These are phyloP conservation scores for Eudemis profundana DNA, from an alignment of 2,888 invertebrate genomes.

Conservation along the genomic window DNA sequence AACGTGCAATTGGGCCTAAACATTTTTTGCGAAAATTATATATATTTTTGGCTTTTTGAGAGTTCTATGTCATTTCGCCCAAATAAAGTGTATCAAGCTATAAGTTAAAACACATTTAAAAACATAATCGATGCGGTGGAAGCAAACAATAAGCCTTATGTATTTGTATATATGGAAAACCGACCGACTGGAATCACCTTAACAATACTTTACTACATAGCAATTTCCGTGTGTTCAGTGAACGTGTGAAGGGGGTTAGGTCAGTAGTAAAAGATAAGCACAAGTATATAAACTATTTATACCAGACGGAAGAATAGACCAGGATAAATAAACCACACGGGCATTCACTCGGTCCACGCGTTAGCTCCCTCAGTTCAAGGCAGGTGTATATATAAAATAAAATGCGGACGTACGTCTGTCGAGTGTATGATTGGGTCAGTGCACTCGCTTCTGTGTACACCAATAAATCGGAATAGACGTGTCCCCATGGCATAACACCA, in stretches of 20 bases:
- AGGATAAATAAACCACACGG: constrained; percentile 64
- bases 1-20: too few species aligned
- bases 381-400: constrained; percentile 68
- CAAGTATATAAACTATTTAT: constrained; percentile 43
- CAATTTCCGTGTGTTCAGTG: constrained; percentile 15
- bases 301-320: constrained; percentile 49
- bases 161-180: too few species aligned
- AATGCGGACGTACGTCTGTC: constrained; percentile 76
- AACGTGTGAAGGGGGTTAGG: constrained; percentile 25
- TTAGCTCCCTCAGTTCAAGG: constrained; percentile 59
- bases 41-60: too few species aligned
- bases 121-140: too few species aligned
- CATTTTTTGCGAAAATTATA: too few species aligned
- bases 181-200: too few species aligned
- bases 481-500: constrained; percentile 31
- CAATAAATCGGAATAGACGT: constrained; percentile 52
- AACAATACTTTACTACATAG: too few species aligned
- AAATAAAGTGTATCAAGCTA: too few species aligned
- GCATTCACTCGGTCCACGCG: constrained; percentile 66
- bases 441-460: constrained; percentile 59
- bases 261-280: constrained; percentile 27
- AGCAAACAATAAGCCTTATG: too few species aligned
- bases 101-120: too few species aligned
- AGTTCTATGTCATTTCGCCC: too few species aligned
- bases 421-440: constrained; percentile 74